Evolutionary conservation across 2,113 vertebrate species (phyloP).

Genomic region (Natator depressus): DNA sequence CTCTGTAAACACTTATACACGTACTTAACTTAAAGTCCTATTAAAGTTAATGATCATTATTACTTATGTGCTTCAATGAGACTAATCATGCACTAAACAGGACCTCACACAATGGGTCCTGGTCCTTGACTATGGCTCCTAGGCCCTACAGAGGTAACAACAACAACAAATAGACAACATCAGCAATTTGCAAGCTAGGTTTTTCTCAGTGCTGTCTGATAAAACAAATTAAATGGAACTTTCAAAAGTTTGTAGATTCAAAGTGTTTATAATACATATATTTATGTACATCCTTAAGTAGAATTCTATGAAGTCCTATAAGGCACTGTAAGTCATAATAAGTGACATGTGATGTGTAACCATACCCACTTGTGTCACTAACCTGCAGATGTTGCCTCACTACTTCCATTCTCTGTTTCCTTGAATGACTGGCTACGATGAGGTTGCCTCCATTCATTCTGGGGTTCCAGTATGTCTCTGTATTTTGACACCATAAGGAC

Average conservation of each 20-base stretch:
- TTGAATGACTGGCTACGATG: conserved; percentile 79
- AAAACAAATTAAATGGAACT: neutral
- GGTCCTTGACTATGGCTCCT: neutral
- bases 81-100: neutral
- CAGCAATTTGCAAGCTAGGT: neutral
- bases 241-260: neutral
- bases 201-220: neutral
- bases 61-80: neutral
- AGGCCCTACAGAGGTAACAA: neutral
- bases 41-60: neutral
- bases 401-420: conserved; percentile 77
- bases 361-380: conserved; percentile 36
- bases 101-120: neutral
- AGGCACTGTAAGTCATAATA: neutral
- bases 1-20: neutral
- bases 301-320: neutral
- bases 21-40: rapidly evolving
- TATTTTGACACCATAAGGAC: conserved; percentile 99
- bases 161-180: neutral
- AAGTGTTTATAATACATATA: rapidly evolving
- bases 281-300: neutral
- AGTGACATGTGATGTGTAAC: neutral
- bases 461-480: conserved; percentile 96
- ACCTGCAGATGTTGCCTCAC: conserved; percentile 56
- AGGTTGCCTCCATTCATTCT: conserved; percentile 86